Conservation (phyloP, 2,888 invertebrate species). For the Stegana nigrithorax region DNA sequence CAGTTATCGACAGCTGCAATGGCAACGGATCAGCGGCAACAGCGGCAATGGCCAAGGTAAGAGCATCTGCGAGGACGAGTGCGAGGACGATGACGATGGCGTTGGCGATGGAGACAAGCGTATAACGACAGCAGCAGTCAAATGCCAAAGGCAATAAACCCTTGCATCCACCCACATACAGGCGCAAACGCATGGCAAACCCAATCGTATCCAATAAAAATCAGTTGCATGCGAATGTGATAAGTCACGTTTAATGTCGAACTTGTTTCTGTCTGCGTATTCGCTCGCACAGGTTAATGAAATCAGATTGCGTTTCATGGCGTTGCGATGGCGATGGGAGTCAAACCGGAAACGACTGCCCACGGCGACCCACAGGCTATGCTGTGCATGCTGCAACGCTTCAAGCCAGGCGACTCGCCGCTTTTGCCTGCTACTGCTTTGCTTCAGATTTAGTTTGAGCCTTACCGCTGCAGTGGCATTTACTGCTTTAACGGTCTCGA, state of each 20-base stretch:
- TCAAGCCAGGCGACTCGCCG: not conserved
- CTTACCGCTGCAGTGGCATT: not conserved
- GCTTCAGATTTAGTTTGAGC: not conserved
- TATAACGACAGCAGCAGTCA: not conserved
- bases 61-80: not conserved
- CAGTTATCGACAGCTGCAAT: not conserved
- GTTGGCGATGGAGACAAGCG: not conserved
- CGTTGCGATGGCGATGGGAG: no score
- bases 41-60: not conserved
- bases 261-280: not conserved
- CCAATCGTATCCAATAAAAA: not conserved
- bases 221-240: not conserved
- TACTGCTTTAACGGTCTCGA: not conserved
- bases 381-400: not conserved
- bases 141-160: not conserved
- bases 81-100: not conserved
- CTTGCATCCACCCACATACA: not conserved
- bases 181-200: not conserved
- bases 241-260: conserved; percentile 1
- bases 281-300: not conserved
- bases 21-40: not conserved
- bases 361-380: not conserved
- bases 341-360: no score
- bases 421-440: not conserved
- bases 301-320: not conserved